Percentiles rank a stretch among this genome's conserved stretches.
phyloP scores from a whole-genome alignment of 1,140 invertebrate genomes.

The Conus ventricosus region DNA sequence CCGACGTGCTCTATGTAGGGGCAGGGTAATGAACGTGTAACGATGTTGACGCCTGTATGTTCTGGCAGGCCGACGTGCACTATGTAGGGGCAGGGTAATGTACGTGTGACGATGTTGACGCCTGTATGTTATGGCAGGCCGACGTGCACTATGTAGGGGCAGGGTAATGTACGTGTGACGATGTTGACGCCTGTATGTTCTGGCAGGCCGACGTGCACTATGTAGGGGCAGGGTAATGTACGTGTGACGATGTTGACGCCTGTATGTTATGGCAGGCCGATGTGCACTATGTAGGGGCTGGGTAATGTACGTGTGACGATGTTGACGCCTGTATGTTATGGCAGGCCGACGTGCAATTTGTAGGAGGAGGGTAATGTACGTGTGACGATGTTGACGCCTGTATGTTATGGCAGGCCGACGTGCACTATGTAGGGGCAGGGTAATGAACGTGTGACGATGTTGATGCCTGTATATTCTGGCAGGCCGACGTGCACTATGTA shows the following conservation, averaged over 20 bases:
- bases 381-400: no score
- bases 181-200: no score
- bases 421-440: constrained; percentile 92
- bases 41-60: no score
- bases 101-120: no score
- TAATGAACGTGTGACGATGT: no score
- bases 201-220: constrained; percentile 88
- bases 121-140: constrained; percentile 78
- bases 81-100: constrained; percentile 93
- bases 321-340: no score
- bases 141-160: constrained; percentile 91
- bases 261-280: constrained; percentile 80
- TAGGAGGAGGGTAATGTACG: no score
- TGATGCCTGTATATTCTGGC: constrained; percentile 23
- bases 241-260: no score
- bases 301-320: no score
- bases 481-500: constrained; percentile 91
- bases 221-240: no score
- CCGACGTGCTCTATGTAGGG: constrained; percentile 89
- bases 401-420: constrained; percentile 81
- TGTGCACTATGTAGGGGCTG: constrained; percentile 90
- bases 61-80: constrained; percentile 85
- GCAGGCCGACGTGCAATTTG: constrained; percentile 89
- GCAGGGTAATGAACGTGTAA: no score
- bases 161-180: no score